Evolutionary conservation across 2,888 invertebrate species (phyloP).

Genomic region (Escarpia spicata): DNA sequence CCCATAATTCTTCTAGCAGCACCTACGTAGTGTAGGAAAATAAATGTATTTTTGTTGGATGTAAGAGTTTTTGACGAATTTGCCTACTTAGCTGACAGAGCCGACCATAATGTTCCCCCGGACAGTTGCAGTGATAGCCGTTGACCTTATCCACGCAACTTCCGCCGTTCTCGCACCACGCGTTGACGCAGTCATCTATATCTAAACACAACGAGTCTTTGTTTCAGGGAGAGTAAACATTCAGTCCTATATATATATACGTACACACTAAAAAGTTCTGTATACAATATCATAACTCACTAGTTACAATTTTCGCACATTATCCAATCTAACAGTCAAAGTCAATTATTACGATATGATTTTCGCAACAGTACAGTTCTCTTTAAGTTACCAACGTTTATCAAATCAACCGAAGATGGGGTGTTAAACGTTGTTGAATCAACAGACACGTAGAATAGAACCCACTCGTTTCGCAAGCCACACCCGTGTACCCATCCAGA

Average conservation of each 20-base stretch:
- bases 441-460: not conserved
- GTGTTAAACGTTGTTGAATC: not conserved
- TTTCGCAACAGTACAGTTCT: too few species aligned
- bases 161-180: not conserved
- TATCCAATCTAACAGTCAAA: too few species aligned
- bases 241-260: too few species aligned
- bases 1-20: too few species aligned
- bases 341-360: too few species aligned
- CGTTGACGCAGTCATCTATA: not conserved
- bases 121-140: conserved; percentile 19
- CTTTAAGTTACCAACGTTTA: too few species aligned
- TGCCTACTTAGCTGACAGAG: not conserved
- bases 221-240: not conserved
- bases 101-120: not conserved
- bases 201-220: not conserved
- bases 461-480: not conserved
- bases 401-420: too few species aligned
- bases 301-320: too few species aligned
- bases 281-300: too few species aligned
- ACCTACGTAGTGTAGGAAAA: too few species aligned
- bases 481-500: not conserved
- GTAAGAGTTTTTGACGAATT: not conserved
- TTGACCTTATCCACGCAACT: conserved; percentile 6
- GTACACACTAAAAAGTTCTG: too few species aligned
- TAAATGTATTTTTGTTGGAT: too few species aligned